Conservation (phyloP, 2,888 invertebrate genomes). For the Microplitis deprimator region DNA sequence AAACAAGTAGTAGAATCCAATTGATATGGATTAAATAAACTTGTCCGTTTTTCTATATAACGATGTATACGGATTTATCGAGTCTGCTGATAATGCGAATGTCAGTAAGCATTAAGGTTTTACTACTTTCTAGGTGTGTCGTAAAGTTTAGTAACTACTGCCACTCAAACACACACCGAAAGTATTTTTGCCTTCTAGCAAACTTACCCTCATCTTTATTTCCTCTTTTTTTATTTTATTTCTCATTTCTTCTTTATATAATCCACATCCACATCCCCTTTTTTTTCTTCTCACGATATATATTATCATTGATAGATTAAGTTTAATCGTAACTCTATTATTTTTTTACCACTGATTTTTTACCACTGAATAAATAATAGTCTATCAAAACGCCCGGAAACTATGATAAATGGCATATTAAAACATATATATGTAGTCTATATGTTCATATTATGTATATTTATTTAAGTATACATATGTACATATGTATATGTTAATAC, state of each 20-base stretch:
- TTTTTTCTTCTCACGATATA: constrained; percentile 15
- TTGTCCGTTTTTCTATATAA: constrained; percentile 6
- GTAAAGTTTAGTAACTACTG: constrained; percentile 27
- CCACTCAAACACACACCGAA: constrained; percentile 20
- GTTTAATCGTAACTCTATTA: constrained; percentile 3
- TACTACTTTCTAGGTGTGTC: constrained; percentile 34
- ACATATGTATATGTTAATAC: neutral
- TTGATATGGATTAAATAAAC: constrained; percentile 10
- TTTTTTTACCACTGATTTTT: constrained; percentile 9
- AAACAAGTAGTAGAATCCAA: neutral
- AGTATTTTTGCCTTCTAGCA: constrained; percentile 12
- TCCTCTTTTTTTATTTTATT: neutral
- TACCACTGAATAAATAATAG: constrained; percentile 3
- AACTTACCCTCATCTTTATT: constrained; percentile 9
- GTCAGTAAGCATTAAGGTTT: constrained; percentile 37
- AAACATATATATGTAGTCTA: neutral
- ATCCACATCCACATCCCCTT: constrained; percentile 2
- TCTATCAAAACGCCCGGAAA: neutral
- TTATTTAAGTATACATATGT: neutral
- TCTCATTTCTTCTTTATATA: constrained; percentile 2
- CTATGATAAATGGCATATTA: neutral
- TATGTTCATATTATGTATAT: neutral
- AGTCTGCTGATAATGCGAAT: constrained; percentile 21
- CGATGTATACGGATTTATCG: constrained; percentile 23
- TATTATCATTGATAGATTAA: constrained; percentile 32